phyloP scores from a whole-genome alignment of 2,888 invertebrate genomes.

The Malthinus flaveolus region DNA sequence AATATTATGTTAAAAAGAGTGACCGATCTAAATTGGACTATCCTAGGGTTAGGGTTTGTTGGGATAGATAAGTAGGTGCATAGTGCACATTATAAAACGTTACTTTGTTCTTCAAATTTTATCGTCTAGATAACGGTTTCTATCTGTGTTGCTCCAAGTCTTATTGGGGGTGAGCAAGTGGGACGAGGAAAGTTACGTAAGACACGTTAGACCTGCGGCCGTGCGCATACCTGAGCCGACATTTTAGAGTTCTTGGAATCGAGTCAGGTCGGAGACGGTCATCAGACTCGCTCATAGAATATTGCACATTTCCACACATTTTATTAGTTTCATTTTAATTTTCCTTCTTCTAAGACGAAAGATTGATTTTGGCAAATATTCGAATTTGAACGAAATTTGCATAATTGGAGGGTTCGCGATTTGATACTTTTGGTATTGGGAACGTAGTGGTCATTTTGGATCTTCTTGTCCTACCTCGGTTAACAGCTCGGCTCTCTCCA shows the following conservation, averaged over 20 bases:
- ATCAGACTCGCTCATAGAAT: conserved; percentile 41
- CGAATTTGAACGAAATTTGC: too few relatives aligned
- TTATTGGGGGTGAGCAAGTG: conserved; percentile 32
- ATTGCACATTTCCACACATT: conserved; percentile 26
- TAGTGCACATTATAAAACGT: not conserved
- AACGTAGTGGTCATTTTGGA: too few relatives aligned
- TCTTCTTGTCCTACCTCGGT: too few relatives aligned
- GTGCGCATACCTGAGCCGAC: conserved; percentile 41
- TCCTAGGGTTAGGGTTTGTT: not conserved
- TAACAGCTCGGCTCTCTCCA: too few relatives aligned
- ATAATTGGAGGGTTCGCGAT: too few relatives aligned
- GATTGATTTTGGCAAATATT: too few relatives aligned
- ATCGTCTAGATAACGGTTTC: conserved; percentile 15
- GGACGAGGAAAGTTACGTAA: conserved; percentile 40
- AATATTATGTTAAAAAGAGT: not conserved
- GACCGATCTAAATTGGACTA: not conserved
- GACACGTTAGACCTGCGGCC: conserved; percentile 37
- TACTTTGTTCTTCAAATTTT: conserved; percentile 3
- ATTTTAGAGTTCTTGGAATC: conserved; percentile 46
- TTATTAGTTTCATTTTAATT: conserved; percentile 2
- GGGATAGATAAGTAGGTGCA: not conserved
- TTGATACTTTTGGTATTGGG: too few relatives aligned
- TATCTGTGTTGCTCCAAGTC: conserved; percentile 26
- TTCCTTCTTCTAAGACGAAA: too few relatives aligned
- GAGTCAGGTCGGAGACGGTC: conserved; percentile 49